Evolutionary conservation across 2,888 invertebrate genomes (phyloP).

Genomic region (Formica aserva): DNA sequence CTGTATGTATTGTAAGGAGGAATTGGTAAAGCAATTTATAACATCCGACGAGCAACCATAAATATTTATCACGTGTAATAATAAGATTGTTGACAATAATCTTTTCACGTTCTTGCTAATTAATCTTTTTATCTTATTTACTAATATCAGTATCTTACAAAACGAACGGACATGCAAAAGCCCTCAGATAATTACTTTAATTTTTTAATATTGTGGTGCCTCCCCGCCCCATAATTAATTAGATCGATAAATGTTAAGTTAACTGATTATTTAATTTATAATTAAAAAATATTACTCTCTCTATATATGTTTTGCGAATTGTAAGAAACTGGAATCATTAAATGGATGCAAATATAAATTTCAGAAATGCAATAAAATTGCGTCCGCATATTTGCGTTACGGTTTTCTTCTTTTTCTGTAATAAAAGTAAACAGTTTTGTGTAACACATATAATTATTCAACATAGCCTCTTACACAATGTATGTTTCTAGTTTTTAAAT

Average conservation of each 20-base stretch:
- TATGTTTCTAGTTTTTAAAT: not conserved
- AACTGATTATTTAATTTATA: not conserved
- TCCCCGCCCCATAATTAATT: not conserved
- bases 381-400: not conserved
- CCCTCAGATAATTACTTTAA: not conserved
- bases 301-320: not conserved
- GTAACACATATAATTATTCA: not conserved
- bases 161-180: not conserved
- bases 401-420: not conserved
- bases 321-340: too few relatives aligned
- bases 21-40: not conserved
- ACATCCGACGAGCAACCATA: not conserved
- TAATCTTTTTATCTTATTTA: slow-evolving; percentile 31
- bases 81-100: not conserved
- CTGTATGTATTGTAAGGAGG: not conserved
- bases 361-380: not conserved
- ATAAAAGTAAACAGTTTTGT: not conserved
- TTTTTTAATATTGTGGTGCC: not conserved
- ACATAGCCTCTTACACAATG: not conserved
- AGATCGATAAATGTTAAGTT: not conserved
- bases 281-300: too few relatives aligned
- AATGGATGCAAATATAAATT: too few relatives aligned
- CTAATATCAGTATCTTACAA: not conserved
- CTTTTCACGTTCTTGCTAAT: not conserved
- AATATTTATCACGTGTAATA: slow-evolving; percentile 13